phyloP scores from a whole-genome alignment of 1,140 invertebrate genomes.

The Lasioglossum baleicum region DNA sequence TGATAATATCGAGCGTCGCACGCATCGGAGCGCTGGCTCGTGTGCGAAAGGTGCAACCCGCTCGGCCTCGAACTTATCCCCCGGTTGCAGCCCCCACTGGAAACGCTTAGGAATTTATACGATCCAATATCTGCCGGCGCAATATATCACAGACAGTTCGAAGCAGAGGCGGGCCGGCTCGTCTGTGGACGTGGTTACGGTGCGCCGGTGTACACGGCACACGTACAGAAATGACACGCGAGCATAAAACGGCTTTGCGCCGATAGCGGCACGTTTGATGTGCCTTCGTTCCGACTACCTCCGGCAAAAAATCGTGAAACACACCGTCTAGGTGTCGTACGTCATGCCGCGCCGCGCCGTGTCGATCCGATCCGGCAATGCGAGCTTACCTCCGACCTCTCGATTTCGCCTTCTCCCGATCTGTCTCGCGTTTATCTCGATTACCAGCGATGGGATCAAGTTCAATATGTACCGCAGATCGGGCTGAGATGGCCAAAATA shows the following conservation, averaged over 20 bases:
- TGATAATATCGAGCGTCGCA: neutral
- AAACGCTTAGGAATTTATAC: constrained; percentile 58
- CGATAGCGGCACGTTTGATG: constrained; percentile 73
- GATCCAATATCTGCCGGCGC: constrained; percentile 65
- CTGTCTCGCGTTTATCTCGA: constrained; percentile 26
- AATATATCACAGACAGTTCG: constrained; percentile 61
- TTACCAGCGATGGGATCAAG: constrained; percentile 3
- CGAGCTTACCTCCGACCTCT: constrained; percentile 53
- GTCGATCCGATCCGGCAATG: constrained; percentile 27
- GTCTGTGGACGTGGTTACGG: constrained; percentile 12
- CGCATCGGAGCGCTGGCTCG: neutral
- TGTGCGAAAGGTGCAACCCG: neutral
- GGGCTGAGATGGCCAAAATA: no score
- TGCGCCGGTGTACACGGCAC: constrained; percentile 41
- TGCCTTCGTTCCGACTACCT: constrained; percentile 59
- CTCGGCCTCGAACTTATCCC: constrained; percentile 22
- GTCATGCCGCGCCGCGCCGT: constrained; percentile 49
- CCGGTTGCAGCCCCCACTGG: constrained; percentile 36
- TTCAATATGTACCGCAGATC: no score
- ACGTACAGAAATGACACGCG: constrained; percentile 58
- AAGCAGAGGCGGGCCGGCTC: constrained; percentile 50
- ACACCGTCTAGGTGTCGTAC: constrained; percentile 51
- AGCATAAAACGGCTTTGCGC: constrained; percentile 70
- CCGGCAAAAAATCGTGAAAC: constrained; percentile 69
- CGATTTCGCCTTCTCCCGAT: constrained; percentile 12